phyloP scores from a whole-genome alignment of 2,888 invertebrate species.

The Dermolepida albohirtum region DNA sequence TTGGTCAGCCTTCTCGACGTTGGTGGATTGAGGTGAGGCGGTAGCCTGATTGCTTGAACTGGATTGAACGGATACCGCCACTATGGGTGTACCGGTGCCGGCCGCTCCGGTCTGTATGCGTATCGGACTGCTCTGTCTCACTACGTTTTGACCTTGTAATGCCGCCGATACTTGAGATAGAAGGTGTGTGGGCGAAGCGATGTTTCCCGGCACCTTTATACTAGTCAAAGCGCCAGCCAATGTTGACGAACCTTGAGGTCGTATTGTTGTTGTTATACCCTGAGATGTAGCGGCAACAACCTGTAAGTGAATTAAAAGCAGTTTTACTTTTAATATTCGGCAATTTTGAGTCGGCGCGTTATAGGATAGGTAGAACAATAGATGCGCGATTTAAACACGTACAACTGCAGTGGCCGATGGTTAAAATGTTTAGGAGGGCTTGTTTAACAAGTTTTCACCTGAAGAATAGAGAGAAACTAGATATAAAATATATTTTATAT shows the following conservation, averaged over 20 bases:
- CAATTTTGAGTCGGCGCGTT: too few relatives aligned
- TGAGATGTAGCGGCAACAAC: conserved; percentile 71
- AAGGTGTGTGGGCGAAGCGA: conserved; percentile 65
- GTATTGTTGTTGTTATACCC: conserved; percentile 66
- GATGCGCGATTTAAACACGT: too few relatives aligned
- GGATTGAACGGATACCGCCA: conserved; percentile 71
- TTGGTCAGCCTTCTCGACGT: conserved; percentile 55
- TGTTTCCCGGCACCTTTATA: conserved; percentile 66
- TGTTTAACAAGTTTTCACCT: too few relatives aligned
- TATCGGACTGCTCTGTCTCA: conserved; percentile 71
- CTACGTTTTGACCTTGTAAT: conserved; percentile 66
- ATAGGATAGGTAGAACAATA: too few relatives aligned
- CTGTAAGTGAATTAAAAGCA: conserved; percentile 55
- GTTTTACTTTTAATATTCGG: conserved; percentile 4
- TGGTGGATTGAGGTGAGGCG: conserved; percentile 51
- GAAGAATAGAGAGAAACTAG: too few relatives aligned
- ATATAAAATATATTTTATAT: too few relatives aligned
- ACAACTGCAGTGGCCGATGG: too few relatives aligned
- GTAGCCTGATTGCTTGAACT: conserved; percentile 50
- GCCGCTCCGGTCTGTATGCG: conserved; percentile 68
- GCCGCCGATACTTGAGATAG: conserved; percentile 70
- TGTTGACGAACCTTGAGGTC: conserved; percentile 63
- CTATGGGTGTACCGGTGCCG: conserved; percentile 66
- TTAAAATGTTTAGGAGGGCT: too few relatives aligned
- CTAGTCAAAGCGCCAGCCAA: conserved; percentile 63